Evolutionary conservation across 2,888 invertebrate genomes (phyloP).

Genomic region (Drosophila gaucha): DNA sequence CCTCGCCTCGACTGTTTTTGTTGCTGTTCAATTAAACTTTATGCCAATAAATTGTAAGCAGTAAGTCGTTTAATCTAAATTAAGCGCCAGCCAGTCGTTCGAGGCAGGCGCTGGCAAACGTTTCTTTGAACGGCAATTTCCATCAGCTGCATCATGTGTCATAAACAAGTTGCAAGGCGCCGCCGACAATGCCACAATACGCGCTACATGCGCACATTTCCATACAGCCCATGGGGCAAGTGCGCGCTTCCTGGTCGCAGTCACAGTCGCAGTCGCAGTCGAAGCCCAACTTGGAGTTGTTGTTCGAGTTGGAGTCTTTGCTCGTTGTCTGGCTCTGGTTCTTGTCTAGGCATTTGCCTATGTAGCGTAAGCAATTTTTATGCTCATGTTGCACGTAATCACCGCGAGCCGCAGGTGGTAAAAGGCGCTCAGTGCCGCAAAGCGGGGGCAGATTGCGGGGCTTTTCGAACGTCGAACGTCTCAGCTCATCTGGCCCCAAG

Average conservation of each 20-base stretch:
- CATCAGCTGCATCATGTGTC: conserved; percentile 83
- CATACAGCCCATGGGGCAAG: conserved; percentile 64
- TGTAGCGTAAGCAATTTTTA: conserved; percentile 72
- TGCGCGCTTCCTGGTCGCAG: conserved; percentile 69
- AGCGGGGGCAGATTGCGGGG: conserved; percentile 8
- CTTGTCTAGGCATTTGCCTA: conserved; percentile 53
- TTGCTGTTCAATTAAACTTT: conserved; percentile 78
- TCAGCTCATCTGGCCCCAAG: conserved; percentile 44
- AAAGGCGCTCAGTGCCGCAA: conserved; percentile 45
- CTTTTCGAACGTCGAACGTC: conserved; percentile 1
- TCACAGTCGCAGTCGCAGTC: background rate
- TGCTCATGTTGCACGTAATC: conserved; percentile 82
- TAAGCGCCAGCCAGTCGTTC: conserved; percentile 57
- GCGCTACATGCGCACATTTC: conserved; percentile 55
- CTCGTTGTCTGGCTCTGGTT: conserved; percentile 18
- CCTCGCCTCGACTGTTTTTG: conserved; percentile 6
- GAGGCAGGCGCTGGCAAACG: conserved; percentile 27
- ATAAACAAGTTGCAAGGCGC: conserved; percentile 83
- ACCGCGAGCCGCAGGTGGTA: conserved; percentile 84
- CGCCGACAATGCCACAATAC: conserved; percentile 72
- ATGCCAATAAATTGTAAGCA: conserved; percentile 81
- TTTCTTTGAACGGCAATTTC: conserved; percentile 69
- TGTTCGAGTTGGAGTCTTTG: conserved; percentile 15
- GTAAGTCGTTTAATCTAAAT: conserved; percentile 82
- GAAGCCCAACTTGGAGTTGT: conserved; percentile 9